phyloP scores from a whole-genome alignment of 2,797 vertebrate genomes.

The Moxostoma hubbsi region DNA sequence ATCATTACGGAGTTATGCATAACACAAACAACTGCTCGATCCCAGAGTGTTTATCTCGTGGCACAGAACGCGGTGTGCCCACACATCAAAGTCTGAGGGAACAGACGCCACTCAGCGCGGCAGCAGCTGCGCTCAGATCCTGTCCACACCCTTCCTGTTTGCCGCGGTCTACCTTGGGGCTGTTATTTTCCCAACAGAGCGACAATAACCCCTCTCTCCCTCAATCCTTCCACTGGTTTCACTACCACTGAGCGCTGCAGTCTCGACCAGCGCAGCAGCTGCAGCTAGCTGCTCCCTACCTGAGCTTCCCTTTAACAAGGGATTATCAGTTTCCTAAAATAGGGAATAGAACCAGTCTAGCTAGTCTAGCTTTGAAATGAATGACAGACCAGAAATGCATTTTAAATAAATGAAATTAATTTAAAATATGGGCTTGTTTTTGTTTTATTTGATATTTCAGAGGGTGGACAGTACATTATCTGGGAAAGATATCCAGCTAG shows the following conservation, averaged over 20 bases:
- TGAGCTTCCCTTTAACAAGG: no score
- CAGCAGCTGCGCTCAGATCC: conserved; percentile 81
- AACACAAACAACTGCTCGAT: conserved; percentile 77
- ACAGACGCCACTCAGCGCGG: conserved; percentile 61
- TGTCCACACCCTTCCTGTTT: conserved; percentile 89
- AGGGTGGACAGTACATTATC: no score
- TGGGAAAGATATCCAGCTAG: no score
- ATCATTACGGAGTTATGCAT: conserved; percentile 69
- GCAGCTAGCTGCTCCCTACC: neutral
- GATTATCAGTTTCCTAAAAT: no score
- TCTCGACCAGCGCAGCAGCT: conserved; percentile 8
- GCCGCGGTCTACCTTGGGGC: conserved; percentile 74
- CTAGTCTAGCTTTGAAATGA: no score
- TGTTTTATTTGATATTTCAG: no score
- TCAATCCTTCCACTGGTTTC: conserved; percentile 44
- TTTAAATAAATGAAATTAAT: no score
- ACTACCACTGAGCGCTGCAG: conserved; percentile 60
- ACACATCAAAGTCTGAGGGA: conserved; percentile 77
- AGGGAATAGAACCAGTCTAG: no score
- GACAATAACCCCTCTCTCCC: conserved; percentile 62
- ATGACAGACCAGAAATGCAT: no score
- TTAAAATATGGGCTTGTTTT: no score
- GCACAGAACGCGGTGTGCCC: conserved; percentile 75
- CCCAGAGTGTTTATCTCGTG: conserved; percentile 78
- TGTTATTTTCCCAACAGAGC: conserved; percentile 78